These are phyloP conservation scores for Hirtodrosophila trivittata DNA, from an alignment of 2,888 invertebrate species.

Conservation along the genomic window DNA sequence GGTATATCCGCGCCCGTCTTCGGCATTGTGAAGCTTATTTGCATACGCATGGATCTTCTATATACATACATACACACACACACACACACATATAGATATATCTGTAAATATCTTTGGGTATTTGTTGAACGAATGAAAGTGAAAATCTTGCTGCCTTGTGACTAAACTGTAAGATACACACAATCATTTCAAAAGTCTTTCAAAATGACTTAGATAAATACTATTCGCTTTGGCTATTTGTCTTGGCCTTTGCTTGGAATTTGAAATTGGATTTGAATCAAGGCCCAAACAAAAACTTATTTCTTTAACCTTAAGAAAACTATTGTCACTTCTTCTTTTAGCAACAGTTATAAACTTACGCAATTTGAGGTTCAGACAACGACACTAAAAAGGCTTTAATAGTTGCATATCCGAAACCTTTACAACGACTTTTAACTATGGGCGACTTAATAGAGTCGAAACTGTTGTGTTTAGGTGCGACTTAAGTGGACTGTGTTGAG, in stretches of 20 bases:
- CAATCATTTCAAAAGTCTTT: slow-evolving; percentile 58
- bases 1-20: slow-evolving; percentile 63
- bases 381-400: too few relatives aligned
- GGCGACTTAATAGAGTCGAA: slow-evolving; percentile 6
- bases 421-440: too few relatives aligned
- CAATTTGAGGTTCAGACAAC: too few relatives aligned
- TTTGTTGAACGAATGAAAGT: slow-evolving; percentile 64
- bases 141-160: slow-evolving; percentile 55
- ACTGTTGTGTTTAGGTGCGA: slow-evolving; percentile 16
- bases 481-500: slow-evolving; percentile 30
- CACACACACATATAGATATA: slow-evolving; percentile 1
- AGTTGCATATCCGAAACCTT: too few relatives aligned
- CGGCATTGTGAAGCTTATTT: slow-evolving; percentile 55
- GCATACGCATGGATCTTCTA: slow-evolving; percentile 64
- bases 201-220: slow-evolving; percentile 64
- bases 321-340: slow-evolving; percentile 42
- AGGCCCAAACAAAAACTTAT: slow-evolving; percentile 54
- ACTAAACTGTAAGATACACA: slow-evolving; percentile 54
- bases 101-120: slow-evolving; percentile 37
- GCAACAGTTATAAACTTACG: slow-evolving; percentile 42
- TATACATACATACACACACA: slow-evolving; percentile 5
- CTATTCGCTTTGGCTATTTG: slow-evolving; percentile 35
- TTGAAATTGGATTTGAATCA: slow-evolving; percentile 60
- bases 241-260: slow-evolving; percentile 22
- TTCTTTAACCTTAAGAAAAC: slow-evolving; percentile 37